These are phyloP conservation scores for Chydorus sphaericus DNA, from an alignment of 2,888 invertebrate species.

Conservation along the genomic window DNA sequence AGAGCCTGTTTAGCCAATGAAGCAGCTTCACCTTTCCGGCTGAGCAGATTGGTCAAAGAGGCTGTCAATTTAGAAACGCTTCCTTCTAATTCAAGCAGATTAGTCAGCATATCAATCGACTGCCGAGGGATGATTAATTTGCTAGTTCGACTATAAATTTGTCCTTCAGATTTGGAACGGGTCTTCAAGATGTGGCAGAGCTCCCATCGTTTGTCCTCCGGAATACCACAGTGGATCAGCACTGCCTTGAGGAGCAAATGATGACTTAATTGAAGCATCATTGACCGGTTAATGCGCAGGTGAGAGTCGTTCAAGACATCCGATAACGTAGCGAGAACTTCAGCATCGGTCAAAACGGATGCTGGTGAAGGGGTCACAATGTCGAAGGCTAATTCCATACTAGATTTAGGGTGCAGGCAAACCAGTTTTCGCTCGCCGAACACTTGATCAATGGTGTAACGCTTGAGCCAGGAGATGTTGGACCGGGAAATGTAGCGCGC, in stretches of 20 bases:
- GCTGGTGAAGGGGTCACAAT: conserved; percentile 51
- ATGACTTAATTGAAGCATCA: conserved; percentile 61
- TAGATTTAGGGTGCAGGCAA: conserved; percentile 76
- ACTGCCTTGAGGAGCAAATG: conserved; percentile 57
- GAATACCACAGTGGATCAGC: conserved; percentile 63
- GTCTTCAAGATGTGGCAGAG: conserved; percentile 26
- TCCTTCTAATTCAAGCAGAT: conserved; percentile 51
- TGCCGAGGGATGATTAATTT: conserved; percentile 33
- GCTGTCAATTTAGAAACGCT: conserved; percentile 43
- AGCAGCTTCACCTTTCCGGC: conserved; percentile 50
- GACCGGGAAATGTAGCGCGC: conserved; percentile 69
- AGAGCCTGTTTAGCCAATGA: conserved; percentile 52
- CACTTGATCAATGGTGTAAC: conserved; percentile 75
- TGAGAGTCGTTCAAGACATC: conserved; percentile 57
- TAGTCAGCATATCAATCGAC: conserved; percentile 44
- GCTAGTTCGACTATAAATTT: conserved; percentile 1
- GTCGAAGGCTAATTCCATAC: conserved; percentile 84
- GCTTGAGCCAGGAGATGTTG: conserved; percentile 56
- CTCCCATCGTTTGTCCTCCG: conserved; percentile 34
- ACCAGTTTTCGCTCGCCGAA: conserved; percentile 53
- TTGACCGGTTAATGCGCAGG: conserved; percentile 44
- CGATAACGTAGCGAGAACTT: conserved; percentile 60
- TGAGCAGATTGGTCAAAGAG: conserved; percentile 47
- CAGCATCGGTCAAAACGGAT: conserved; percentile 56
- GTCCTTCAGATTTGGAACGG: conserved; percentile 28